These are phyloP conservation scores for Callinectes sapidus DNA, from an alignment of 2,888 invertebrate genomes.

Conservation along the genomic window DNA sequence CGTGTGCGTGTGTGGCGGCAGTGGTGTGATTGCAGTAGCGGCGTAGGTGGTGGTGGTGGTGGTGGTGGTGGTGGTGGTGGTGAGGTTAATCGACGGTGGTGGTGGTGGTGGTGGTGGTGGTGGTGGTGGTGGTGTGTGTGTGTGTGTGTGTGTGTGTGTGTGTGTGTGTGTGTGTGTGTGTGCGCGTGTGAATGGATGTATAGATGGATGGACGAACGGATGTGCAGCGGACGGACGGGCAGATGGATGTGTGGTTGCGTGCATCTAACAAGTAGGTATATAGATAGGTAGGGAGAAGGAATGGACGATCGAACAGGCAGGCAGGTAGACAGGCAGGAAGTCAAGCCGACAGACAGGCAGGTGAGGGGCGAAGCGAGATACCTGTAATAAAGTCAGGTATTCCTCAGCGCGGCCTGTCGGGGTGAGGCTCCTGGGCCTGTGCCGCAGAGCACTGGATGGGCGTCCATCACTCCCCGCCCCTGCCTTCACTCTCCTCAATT, in stretches of 20 bases:
- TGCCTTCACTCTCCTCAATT: slow-evolving; percentile 1
- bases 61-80: slow-evolving; percentile 10
- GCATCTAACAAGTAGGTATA: too few species aligned
- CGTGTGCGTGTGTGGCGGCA: background rate
- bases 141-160: background rate
- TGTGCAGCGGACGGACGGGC: too few species aligned
- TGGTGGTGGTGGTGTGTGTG: background rate
- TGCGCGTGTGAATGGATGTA: background rate
- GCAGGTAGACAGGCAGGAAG: background rate
- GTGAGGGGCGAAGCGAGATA: background rate
- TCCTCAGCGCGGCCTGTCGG: background rate
- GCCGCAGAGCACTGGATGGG: background rate
- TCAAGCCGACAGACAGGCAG: background rate
- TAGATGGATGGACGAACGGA: too few species aligned
- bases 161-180: background rate
- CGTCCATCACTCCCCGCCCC: background rate
- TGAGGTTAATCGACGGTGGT: background rate
- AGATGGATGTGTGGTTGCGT: too few species aligned
- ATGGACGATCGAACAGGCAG: background rate
- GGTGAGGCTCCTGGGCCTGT: background rate
- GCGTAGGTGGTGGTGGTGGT: background rate
- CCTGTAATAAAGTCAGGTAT: slow-evolving; percentile 11
- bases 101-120: background rate
- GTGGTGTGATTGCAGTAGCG: background rate
- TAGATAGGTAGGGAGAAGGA: background rate